phyloP scores from a whole-genome alignment of 2,888 invertebrate species.

The Stomorhina lunata region DNA sequence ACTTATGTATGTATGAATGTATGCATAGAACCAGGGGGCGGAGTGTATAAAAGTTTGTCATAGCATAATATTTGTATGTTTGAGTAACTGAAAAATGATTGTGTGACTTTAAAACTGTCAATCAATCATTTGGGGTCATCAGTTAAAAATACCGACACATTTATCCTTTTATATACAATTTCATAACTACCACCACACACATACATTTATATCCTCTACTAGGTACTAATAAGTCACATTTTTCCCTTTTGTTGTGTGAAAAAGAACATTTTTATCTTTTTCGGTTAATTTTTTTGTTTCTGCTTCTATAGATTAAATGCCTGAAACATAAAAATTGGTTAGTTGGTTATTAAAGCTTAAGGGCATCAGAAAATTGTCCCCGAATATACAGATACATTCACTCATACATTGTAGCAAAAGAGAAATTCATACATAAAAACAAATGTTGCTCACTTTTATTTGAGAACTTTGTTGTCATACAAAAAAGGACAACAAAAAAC shows the following conservation, averaged over 20 bases:
- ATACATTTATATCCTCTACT: neutral
- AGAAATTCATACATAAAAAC: neutral
- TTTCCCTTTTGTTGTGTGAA: slow-evolving; percentile 15
- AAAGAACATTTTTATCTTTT: slow-evolving; percentile 31
- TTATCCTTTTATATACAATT: neutral
- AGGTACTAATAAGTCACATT: neutral
- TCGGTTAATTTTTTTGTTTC: neutral
- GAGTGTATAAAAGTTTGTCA: too few relatives aligned
- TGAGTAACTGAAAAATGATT: slow-evolving; percentile 43
- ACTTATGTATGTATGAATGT: too few relatives aligned
- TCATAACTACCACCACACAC: neutral
- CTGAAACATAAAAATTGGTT: slow-evolving; percentile 54
- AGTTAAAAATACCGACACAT: slow-evolving; percentile 48
- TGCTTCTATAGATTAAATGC: slow-evolving; percentile 43
- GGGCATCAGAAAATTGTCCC: slow-evolving; percentile 2
- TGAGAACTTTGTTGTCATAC: neutral
- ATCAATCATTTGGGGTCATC: slow-evolving; percentile 67
- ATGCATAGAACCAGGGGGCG: too few relatives aligned
- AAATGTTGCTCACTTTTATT: neutral
- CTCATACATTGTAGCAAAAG: slow-evolving; percentile 21
- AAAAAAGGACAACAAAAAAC: too few relatives aligned
- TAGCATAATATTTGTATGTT: neutral
- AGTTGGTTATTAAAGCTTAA: slow-evolving; percentile 53
- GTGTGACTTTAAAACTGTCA: slow-evolving; percentile 65
- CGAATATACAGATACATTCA: neutral